These are phyloP conservation scores for Pseudomugil gertrudae DNA, from an alignment of 2,797 vertebrate species.

Conservation along the genomic window DNA sequence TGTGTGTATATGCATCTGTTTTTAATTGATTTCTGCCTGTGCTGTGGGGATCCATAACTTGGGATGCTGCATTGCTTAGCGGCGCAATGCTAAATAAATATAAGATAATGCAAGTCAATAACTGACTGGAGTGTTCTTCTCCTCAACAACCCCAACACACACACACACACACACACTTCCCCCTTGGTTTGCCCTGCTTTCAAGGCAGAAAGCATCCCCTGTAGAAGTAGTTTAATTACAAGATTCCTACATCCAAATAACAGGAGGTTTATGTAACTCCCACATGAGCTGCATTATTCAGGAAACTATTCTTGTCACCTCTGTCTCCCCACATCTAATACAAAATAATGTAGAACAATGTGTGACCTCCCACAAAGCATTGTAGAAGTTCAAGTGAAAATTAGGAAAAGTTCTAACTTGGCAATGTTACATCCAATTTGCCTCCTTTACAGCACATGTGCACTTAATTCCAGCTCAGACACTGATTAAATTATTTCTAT, in stretches of 20 bases:
- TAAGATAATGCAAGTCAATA: constrained; percentile 34
- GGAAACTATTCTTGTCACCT: constrained; percentile 53
- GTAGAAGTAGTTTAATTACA: constrained; percentile 72
- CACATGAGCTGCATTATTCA: constrained; percentile 60
- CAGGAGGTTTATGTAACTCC: constrained; percentile 70
- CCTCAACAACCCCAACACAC: no score
- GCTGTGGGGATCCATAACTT: constrained; percentile 55
- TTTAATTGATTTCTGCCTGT: constrained; percentile 58
- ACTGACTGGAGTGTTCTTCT: constrained; percentile 40
- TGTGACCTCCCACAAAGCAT: constrained; percentile 54
- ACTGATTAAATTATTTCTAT: constrained; percentile 69
- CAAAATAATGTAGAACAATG: constrained; percentile 43
- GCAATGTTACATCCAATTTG: constrained; percentile 42
- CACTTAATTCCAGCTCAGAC: constrained; percentile 47
- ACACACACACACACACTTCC: constrained; percentile 25
- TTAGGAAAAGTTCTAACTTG: constrained; percentile 63
- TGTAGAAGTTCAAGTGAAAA: constrained; percentile 45
- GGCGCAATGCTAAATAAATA: constrained; percentile 49
- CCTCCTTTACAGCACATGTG: constrained; percentile 17
- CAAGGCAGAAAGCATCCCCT: constrained; percentile 52
- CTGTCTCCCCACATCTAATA: constrained; percentile 39
- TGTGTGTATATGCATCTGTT: constrained; percentile 23
- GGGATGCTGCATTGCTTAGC: constrained; percentile 57
- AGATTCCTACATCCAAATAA: constrained; percentile 67
- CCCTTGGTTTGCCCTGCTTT: constrained; percentile 35